Base-by-base conservation (phyloP, 2,888 invertebrate genomes). In the Tiliacea citrago region DNA sequence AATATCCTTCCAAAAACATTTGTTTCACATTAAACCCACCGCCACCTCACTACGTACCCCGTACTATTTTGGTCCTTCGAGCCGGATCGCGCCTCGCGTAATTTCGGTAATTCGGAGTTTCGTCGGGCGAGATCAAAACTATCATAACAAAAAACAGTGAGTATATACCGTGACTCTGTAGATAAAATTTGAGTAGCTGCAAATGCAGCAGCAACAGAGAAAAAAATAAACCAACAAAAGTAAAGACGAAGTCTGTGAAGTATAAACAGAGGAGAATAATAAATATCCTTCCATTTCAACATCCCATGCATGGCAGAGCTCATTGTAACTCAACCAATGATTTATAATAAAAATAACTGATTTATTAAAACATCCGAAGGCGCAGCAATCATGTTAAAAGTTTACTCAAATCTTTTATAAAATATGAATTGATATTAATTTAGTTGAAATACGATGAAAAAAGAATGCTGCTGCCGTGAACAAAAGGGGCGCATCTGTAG, bases 1-100 rank as follows among this genome's bases (percentile, higher is more conserved):
- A 39, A 74, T 35, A 35, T 3, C 10, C 4, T 8, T 16, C 49
- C 24, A 16, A 16, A 39, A 58, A 49, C 35, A 16, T 49, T 55
- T 62, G 10, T 51, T 63, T 51, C n/a, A 63, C 62, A 51, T 39
- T 21, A 63, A 47, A 63, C 24, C 24, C 63, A 55, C 57, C 77
- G 45, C 24, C 77, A 67, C 65, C 67, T 60, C 18, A 42, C 35
- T 65, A 63, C 68, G 49, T 77, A 65, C 78, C 83, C 77, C 9
- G 77, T 29, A 62, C 24, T 74, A 58, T 57, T 75, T 68, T 61
- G 70, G 73, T 81, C 79, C 83, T 83, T 81, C 67, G 73, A 68
- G 75, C 77, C 81, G 81, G 77, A 90, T 62, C 81, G 76, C 21
- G 35, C 92, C 58, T 65, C 81, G 8, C 78, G 78, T 66, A 76